Percentiles rank a stretch among this genome's conserved stretches.
These are phyloP conservation scores for Palloptera scutellata DNA, from an alignment of 2,888 invertebrate species.

Conservation along the genomic window DNA sequence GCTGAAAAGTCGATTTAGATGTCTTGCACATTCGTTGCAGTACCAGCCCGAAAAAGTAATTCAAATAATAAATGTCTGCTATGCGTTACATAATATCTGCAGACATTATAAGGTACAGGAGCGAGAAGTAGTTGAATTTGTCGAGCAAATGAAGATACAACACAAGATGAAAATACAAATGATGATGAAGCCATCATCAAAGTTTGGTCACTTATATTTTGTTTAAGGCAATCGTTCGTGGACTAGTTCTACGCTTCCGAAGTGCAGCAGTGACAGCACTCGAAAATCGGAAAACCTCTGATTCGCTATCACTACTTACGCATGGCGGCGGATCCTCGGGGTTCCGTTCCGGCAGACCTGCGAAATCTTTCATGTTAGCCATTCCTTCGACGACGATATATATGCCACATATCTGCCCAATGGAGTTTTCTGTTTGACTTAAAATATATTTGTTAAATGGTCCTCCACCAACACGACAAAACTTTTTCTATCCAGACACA, in stretches of 20 bases:
- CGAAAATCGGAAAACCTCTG: background rate
- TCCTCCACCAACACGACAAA: background rate
- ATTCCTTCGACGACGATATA: no score
- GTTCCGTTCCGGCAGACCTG: background rate
- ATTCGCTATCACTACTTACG: no score
- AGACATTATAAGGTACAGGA: no score
- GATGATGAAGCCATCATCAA: background rate
- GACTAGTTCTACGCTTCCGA: background rate
- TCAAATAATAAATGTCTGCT: no score
- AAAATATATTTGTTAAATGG: background rate
- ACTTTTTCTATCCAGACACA: background rate
- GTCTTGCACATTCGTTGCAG: no score
- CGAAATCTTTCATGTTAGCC: background rate
- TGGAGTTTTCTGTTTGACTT: conserved; percentile 1
- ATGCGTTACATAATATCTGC: no score
- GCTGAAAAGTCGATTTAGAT: background rate
- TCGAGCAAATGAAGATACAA: background rate
- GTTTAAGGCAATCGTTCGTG: no score
- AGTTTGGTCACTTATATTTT: background rate
- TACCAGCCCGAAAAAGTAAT: no score
- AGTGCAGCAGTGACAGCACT: background rate
- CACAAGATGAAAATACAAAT: background rate
- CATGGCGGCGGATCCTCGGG: no score
- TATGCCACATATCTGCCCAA: background rate
- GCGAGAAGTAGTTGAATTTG: background rate